Conservation (phyloP, 37 sponge, comb jelly and placozoan species). For the Agelas oroides region DNA sequence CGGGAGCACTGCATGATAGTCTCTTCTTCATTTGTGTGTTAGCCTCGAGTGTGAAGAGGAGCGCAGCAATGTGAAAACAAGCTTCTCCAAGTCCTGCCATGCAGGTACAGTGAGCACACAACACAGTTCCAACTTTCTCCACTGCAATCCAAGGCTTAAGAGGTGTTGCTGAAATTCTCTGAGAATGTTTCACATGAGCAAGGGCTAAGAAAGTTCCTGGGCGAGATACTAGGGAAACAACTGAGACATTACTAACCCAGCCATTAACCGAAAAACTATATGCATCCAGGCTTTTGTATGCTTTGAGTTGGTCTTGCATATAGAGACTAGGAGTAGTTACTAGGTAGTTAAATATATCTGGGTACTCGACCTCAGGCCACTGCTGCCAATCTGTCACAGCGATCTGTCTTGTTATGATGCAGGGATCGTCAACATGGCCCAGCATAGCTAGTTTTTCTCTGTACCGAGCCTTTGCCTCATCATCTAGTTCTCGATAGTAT, state of each 20-base stretch:
- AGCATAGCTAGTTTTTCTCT: slow-evolving; percentile 28
- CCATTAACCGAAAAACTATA: slow-evolving; percentile 38
- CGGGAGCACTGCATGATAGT: too few relatives aligned
- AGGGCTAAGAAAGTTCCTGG: neutral
- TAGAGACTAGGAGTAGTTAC: slow-evolving; percentile 34
- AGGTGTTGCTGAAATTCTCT: neutral
- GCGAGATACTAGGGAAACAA: neutral
- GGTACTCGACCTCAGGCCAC: slow-evolving; percentile 38
- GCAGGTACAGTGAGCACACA: too few relatives aligned
- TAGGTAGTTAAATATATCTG: slow-evolving; percentile 46
- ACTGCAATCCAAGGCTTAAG: slow-evolving; percentile 14
- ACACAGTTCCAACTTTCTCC: neutral
- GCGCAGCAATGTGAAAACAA: too few relatives aligned
- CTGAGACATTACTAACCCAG: slow-evolving; percentile 16
- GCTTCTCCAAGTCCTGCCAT: too few relatives aligned
- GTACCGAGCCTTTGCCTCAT: slow-evolving; percentile 15
- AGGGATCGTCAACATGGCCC: neutral
- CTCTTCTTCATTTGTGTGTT: too few relatives aligned
- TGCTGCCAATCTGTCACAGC: neutral
- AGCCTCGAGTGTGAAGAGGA: neutral
- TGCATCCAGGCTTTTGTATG: too few relatives aligned
- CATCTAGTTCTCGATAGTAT: neutral
- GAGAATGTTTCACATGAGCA: slow-evolving; percentile 14
- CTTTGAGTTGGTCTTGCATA: slow-evolving; percentile 19
- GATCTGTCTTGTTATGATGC: neutral